These are phyloP conservation scores for Aix galericulata DNA, from an alignment of 2,113 vertebrate species.

Conservation along the genomic window DNA sequence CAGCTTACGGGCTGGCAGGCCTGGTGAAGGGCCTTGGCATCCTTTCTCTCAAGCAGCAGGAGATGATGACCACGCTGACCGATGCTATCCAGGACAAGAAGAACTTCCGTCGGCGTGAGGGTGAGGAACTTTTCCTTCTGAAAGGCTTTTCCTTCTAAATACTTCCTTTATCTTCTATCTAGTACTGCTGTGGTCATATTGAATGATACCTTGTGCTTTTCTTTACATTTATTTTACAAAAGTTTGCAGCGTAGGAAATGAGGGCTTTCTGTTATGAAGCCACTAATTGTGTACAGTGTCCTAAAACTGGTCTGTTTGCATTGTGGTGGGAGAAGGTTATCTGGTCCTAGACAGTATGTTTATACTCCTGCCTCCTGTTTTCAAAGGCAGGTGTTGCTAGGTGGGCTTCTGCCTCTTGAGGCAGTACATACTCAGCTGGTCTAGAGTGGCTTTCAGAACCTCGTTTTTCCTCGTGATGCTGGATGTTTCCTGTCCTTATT, in stretches of 20 bases:
- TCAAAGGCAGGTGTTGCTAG: not conserved
- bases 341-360: not conserved
- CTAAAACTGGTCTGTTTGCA: not conserved
- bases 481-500: not conserved
- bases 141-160: not conserved
- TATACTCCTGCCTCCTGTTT: not conserved
- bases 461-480: not conserved
- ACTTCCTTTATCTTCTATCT: not conserved
- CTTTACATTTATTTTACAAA: not conserved
- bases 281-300: not conserved
- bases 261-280: not conserved
- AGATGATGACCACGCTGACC: conserved; percentile 95
- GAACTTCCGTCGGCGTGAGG: conserved; percentile 94
- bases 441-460: not conserved
- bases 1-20: conserved; percentile 93
- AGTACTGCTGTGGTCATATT: not conserved
- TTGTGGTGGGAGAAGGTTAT: not conserved
- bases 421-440: not conserved
- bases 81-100: conserved; percentile 99
- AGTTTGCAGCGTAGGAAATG: not conserved
- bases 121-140: conserved; percentile 67
- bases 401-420: not conserved
- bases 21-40: conserved; percentile 97
- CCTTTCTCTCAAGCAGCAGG: conserved; percentile 96
- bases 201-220: not conserved